Percentiles rank a stretch among this genome's conserved stretches.
Evolutionary conservation across 2,797 vertebrate genomes (phyloP).

Genomic region (Hapalemur alaotrensis): DNA sequence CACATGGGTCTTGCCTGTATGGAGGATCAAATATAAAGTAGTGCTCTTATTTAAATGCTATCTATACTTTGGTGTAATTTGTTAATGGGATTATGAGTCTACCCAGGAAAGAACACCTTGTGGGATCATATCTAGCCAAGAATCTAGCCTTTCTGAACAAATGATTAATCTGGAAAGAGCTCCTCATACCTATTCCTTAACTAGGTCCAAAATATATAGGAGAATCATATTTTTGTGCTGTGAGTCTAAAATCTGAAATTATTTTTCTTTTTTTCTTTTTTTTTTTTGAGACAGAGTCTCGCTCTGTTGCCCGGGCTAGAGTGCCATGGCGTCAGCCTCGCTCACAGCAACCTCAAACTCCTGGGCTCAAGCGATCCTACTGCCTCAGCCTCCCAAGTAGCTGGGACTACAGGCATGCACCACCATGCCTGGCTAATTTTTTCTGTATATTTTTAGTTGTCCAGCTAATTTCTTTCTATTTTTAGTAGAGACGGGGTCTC

Average conservation of each 20-base stretch:
- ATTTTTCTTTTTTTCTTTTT: neutral
- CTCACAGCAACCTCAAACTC: no score
- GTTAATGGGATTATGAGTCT: neutral
- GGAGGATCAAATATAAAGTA: neutral
- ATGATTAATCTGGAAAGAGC: conserved; percentile 4
- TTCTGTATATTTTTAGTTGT: no score
- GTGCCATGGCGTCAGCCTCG: no score
- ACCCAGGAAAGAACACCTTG: neutral
- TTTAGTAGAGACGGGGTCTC: no score
- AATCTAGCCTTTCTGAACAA: neutral
- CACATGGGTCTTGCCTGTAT: neutral
- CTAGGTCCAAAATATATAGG: neutral
- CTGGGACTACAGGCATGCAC: no score
- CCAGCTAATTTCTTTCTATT: no score
- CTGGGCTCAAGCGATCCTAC: no score
- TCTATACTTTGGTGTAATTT: neutral
- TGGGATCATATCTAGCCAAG: neutral
- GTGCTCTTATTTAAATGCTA: neutral
- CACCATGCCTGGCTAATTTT: no score
- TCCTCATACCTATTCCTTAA: neutral
- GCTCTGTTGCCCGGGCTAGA: no score
- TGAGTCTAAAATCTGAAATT: conserved; percentile 3
- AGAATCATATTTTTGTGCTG: neutral
- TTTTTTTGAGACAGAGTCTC: no score
- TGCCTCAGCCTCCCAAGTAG: no score